A percentile compares a stretch with the other conserved stretches of the same genome.
These are phyloP conservation scores for Mnemiopsis leidyi DNA, from an alignment of 37 sponge, comb jelly and placozoan species.

Conservation along the genomic window DNA sequence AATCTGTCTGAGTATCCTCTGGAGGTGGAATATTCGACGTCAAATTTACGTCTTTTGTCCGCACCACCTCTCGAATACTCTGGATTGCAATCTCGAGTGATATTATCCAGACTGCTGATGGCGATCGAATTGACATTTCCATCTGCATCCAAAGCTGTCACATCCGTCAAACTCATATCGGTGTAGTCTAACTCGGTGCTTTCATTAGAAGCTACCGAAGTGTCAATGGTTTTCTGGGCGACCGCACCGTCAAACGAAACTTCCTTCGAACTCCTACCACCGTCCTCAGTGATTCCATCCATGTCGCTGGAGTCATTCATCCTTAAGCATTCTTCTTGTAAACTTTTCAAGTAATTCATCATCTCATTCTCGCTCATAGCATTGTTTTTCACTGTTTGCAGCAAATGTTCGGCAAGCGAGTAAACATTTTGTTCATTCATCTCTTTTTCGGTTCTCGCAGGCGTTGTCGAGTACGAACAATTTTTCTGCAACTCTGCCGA, in stretches of 20 bases:
- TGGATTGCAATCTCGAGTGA: too few relatives aligned
- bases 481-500: not conserved
- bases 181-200: too few relatives aligned
- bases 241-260: not conserved
- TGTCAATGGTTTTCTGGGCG: too few relatives aligned
- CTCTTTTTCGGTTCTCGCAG: not conserved
- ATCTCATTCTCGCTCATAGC: not conserved
- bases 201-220: too few relatives aligned
- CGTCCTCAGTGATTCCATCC: not conserved
- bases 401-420: conserved; percentile 8
- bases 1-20: too few relatives aligned
- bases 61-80: too few relatives aligned
- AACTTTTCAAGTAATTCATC: not conserved
- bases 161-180: too few relatives aligned
- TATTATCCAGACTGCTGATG: too few relatives aligned
- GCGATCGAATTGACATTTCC: too few relatives aligned
- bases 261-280: not conserved
- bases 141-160: too few relatives aligned
- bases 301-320: not conserved
- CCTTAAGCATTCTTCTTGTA: not conserved
- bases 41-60: too few relatives aligned
- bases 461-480: not conserved
- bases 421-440: conserved; percentile 3
- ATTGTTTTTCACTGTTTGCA: not conserved
- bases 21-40: too few relatives aligned